phyloP scores from a whole-genome alignment of 2,113 vertebrate species.

The Thalassarche chlororhynchos region DNA sequence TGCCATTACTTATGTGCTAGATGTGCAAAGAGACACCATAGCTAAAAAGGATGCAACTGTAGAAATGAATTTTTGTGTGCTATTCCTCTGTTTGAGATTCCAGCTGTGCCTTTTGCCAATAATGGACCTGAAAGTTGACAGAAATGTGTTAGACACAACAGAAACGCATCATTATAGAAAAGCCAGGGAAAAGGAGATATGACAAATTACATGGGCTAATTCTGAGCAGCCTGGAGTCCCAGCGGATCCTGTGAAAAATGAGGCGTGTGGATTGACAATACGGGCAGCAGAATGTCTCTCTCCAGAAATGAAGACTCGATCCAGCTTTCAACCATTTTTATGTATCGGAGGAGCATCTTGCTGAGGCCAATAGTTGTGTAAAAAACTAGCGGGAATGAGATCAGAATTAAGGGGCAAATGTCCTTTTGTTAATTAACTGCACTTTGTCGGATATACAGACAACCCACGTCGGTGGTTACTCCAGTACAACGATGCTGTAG shows the following conservation, averaged over 20 bases:
- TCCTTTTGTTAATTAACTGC: not conserved
- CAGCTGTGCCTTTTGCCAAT: conserved; percentile 18
- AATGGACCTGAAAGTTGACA: conserved; percentile 10
- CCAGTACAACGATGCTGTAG: rapidly evolving
- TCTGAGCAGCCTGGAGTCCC: conserved; percentile 24
- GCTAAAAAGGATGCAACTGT: not conserved
- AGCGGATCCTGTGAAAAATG: not conserved
- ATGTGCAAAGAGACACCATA: not conserved
- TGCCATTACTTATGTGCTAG: not conserved
- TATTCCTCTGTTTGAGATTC: conserved; percentile 16
- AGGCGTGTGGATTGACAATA: not conserved
- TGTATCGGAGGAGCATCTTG: not conserved
- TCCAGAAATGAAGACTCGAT: not conserved
- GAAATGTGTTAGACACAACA: not conserved
- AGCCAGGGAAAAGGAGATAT: conserved; percentile 20
- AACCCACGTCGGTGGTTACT: not conserved
- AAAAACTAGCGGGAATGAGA: not conserved
- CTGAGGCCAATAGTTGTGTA: not conserved
- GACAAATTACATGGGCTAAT: conserved; percentile 27
- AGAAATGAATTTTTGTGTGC: not conserved
- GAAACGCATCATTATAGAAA: conserved; percentile 25
- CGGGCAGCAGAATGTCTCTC: not conserved
- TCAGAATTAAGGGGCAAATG: not conserved
- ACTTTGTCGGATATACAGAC: not conserved
- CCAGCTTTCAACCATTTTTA: not conserved